Base-by-base conservation (phyloP, 2,888 invertebrate species). In the Arge pagana region DNA sequence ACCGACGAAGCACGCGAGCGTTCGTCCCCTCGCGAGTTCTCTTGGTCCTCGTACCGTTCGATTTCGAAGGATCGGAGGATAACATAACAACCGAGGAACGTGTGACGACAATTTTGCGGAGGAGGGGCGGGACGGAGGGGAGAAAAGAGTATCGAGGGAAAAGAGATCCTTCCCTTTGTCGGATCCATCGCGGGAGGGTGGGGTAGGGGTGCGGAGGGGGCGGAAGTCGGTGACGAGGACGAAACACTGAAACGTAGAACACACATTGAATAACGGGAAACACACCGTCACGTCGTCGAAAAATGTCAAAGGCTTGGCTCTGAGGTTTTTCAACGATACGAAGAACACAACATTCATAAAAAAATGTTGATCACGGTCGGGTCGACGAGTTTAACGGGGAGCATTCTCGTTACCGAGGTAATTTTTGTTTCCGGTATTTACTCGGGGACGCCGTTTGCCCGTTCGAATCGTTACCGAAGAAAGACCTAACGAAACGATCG, bases 221-320 rank as follows among this genome's bases (percentile, higher is more conserved):
- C n/a, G 23, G 23, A n/a, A 33, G 16, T 23, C 11, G 45, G 43
- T 43, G 43, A 11, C 41, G 23, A 41, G 42, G 42, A 45, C 13
- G 35, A 28, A 26, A 48, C 21, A 58, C 54, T 56, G 56, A 60
- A 61, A 63, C 61, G 62, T 56, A 59, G 55, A 59, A 63, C 59
- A 61, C 57, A 57, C 52, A 57, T 56, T 53, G 57, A 54, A 53
- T 35, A 45, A 59, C 53, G 26, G 30, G 40, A 49, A 40, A 52
- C 33, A 30, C 23, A 31, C 13, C 11, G 36, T 5, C 18, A 16
- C 7, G 18, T 33, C 16, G 39, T 33, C 37, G 18, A 49, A 31
- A 40, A 23, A 41, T 35, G 19, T 23, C 16, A 15, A 8, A 21
- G 11, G 11, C 5, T 30, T 16, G 13, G 30, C 26, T 28, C 21